phyloP scores from a whole-genome alignment of 2,888 invertebrate genomes.

The Stictocephala bisonia region DNA sequence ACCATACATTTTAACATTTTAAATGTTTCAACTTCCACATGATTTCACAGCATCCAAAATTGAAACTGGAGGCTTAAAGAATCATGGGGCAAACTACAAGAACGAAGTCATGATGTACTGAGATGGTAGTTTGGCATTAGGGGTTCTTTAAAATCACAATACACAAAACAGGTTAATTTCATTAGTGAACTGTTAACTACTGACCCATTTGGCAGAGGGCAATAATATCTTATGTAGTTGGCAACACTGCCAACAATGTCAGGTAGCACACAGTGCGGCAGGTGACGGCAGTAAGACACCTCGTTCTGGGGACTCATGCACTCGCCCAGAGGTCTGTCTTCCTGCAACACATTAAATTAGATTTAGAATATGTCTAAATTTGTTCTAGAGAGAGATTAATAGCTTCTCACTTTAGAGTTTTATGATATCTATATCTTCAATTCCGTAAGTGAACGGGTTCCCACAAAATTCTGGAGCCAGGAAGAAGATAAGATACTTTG shows the following conservation, averaged over 20 bases:
- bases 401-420: too few relatives aligned
- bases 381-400: too few relatives aligned
- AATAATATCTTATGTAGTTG: conserved; percentile 44
- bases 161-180: not conserved
- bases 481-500: too few relatives aligned
- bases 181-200: not conserved
- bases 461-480: too few relatives aligned
- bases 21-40: too few relatives aligned
- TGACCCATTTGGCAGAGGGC: conserved; percentile 45
- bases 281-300: conserved; percentile 47
- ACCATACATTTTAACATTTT: too few relatives aligned
- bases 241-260: conserved; percentile 46
- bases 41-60: too few relatives aligned
- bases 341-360: too few relatives aligned
- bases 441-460: too few relatives aligned
- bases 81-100: not conserved
- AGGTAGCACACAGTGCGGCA: conserved; percentile 50
- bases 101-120: not conserved
- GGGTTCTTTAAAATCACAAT: not conserved
- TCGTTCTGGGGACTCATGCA: conserved; percentile 45
- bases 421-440: too few relatives aligned
- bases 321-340: conserved; percentile 47
- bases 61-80: too few relatives aligned
- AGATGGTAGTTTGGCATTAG: not conserved
- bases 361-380: too few relatives aligned